phyloP scores from a whole-genome alignment of 2,888 invertebrate genomes.

The Peribatodes rhomboidaria region DNA sequence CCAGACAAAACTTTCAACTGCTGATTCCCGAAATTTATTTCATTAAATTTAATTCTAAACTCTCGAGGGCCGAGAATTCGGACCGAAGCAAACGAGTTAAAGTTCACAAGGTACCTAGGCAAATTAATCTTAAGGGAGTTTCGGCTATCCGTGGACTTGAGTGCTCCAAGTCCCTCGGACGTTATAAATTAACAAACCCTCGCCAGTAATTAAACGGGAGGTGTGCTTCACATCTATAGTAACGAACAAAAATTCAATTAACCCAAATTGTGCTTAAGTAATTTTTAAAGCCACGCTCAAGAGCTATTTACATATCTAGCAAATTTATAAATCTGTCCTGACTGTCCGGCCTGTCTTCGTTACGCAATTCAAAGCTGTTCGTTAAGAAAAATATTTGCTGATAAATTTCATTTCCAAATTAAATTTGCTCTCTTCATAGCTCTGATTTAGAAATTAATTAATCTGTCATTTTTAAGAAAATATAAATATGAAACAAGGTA shows the following conservation, averaged over 20 bases:
- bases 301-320: slow-evolving; percentile 71
- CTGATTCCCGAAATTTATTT: slow-evolving; percentile 81
- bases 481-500: slow-evolving; percentile 3
- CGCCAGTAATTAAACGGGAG: slow-evolving; percentile 80
- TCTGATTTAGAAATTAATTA: slow-evolving; percentile 52
- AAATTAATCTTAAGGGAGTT: slow-evolving; percentile 87
- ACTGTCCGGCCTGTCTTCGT: slow-evolving; percentile 54
- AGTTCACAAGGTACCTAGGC: slow-evolving; percentile 78
- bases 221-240: slow-evolving; percentile 79
- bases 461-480: slow-evolving; percentile 33
- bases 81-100: slow-evolving; percentile 84
- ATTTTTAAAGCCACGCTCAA: slow-evolving; percentile 67
- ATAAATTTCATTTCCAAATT: slow-evolving; percentile 57
- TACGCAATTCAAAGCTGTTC: slow-evolving; percentile 48
- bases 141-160: slow-evolving; percentile 78
- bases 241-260: slow-evolving; percentile 83
- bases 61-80: slow-evolving; percentile 80
- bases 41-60: slow-evolving; percentile 85
- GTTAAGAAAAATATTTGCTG: slow-evolving; percentile 55
- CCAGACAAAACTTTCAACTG: slow-evolving; percentile 68
- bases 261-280: slow-evolving; percentile 74
- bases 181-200: slow-evolving; percentile 84
- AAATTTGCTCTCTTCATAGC: slow-evolving; percentile 45
- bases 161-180: slow-evolving; percentile 75
- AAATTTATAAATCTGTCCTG: slow-evolving; percentile 64